Evolutionary conservation across 1,140 invertebrate species (phyloP).

Genomic region (Atta cephalotes): DNA sequence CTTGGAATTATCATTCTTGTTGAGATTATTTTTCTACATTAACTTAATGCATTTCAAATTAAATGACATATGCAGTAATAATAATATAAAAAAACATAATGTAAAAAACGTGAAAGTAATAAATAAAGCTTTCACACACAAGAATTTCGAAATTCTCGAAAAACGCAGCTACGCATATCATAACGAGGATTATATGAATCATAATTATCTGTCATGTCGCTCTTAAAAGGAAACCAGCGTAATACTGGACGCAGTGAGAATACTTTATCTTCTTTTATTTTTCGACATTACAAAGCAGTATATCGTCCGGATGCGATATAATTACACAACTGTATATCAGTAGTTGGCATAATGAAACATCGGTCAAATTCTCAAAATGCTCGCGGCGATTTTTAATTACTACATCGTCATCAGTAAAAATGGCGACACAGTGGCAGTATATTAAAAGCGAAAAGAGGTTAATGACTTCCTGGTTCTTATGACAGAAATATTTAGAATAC

Average conservation of each 20-base stretch:
- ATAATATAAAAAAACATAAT: background rate
- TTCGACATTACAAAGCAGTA: background rate
- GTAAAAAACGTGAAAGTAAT: background rate
- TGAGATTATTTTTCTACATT: background rate
- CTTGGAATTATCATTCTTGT: background rate
- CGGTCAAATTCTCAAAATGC: slow-evolving; percentile 46
- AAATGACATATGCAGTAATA: background rate
- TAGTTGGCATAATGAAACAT: slow-evolving; percentile 56
- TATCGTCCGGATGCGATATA: background rate
- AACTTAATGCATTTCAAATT: background rate
- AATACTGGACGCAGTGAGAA: background rate
- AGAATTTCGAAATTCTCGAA: background rate
- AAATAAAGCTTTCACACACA: background rate
- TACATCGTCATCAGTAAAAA: slow-evolving; percentile 3
- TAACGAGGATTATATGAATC: slow-evolving; percentile 1
- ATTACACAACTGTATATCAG: slow-evolving; percentile 47
- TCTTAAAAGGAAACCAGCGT: slow-evolving; percentile 6
- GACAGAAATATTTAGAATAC: slow-evolving; percentile 16
- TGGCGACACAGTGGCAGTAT: background rate
- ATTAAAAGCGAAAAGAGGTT: slow-evolving; percentile 51
- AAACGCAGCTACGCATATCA: background rate
- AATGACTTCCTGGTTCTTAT: slow-evolving; percentile 34
- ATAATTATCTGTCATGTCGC: background rate
- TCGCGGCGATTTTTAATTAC: slow-evolving; percentile 61
- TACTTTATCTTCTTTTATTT: slow-evolving; percentile 18